Evolutionary conservation across 2,888 invertebrate genomes (phyloP), one percentile per base, ranked within the genome.

Genomic region (Amblyjoppa fuscipennis): DNA sequence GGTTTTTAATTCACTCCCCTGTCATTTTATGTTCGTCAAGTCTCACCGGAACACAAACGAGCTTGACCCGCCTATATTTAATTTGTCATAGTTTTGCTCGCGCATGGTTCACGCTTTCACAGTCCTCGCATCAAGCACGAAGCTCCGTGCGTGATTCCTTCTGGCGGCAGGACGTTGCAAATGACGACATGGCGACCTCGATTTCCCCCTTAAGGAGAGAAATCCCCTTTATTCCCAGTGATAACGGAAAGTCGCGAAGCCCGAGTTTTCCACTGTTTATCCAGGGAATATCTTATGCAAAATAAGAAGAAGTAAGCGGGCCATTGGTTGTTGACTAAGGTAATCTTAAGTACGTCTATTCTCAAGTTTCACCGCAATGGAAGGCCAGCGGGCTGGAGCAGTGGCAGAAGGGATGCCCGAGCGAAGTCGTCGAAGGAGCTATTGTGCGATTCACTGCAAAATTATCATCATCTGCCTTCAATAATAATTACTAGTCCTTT

Each of bases 391-490:
- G 53, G 13, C 31, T 31, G 61, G 61, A 31, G 2, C 0, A 5
- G 16, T 31, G 11, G 6, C 16, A n/a, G 41, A 20, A 56, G 34
- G 49, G 49, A 49, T 51, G 41, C 64, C n/a, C 13, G 51, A 31
- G 74, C 25, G 59, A 51, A 51, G 34, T 66, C 75, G 51, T 76
- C 49, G 75, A 76, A 64, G 66, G 66, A 20, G 75, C 64, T 66
- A 76, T 76, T 76, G 64, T 66, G 75, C 64, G 75, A 76, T 76
- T 76, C 64, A 66, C 75, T 66, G 75, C 64, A 76, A 76, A 66
- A 45, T 76, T 66, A 76, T 53, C 75, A 51, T 76, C 75, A 66
- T 66, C 75, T 51, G 38, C 34, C 75, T 66, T 53, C 68, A 56
- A 77, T 77, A 68, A 77, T 77, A 68, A 77, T 68, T 77, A 77